phyloP scores from a whole-genome alignment of 2,888 invertebrate genomes.

The Hybos culiciformis region DNA sequence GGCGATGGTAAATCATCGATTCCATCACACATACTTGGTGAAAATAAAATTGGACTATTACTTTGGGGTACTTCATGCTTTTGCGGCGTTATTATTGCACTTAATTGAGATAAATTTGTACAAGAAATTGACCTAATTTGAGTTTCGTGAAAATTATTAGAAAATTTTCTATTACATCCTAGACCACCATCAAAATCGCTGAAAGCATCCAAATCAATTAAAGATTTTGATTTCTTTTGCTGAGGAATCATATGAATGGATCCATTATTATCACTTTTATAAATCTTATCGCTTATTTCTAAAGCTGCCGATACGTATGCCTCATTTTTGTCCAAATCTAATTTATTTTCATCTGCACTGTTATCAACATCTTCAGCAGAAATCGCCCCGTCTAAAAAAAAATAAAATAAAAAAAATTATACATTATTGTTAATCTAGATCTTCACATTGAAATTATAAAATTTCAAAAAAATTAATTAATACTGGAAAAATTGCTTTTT shows the following conservation, averaged over 20 bases:
- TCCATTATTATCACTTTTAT: slow-evolving; percentile 14
- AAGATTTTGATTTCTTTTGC: slow-evolving; percentile 18
- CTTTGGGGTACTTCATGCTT: slow-evolving; percentile 6
- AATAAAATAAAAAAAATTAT: too few relatives aligned
- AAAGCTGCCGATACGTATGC: slow-evolving; percentile 31
- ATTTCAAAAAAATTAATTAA: too few relatives aligned
- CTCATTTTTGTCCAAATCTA: slow-evolving; percentile 26
- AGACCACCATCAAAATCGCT: background rate
- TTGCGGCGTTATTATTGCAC: background rate
- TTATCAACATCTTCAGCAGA: too few relatives aligned
- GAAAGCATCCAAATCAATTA: slow-evolving; percentile 12
- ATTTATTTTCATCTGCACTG: slow-evolving; percentile 13
- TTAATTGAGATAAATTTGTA: slow-evolving; percentile 15
- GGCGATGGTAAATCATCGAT: slow-evolving; percentile 19
- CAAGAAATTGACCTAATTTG: slow-evolving; percentile 21
- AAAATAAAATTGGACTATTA: slow-evolving; percentile 21
- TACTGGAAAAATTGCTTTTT: too few relatives aligned
- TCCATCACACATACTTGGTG: slow-evolving; percentile 22
- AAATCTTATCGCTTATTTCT: slow-evolving; percentile 28
- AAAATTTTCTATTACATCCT: slow-evolving; percentile 5
- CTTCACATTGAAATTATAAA: too few relatives aligned
- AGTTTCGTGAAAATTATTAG: slow-evolving; percentile 15
- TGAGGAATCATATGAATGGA: slow-evolving; percentile 12
- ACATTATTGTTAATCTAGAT: too few relatives aligned
- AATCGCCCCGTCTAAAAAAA: too few relatives aligned